phyloP scores from a whole-genome alignment of 2,113 vertebrate species.

The Xenus cinereus region DNA sequence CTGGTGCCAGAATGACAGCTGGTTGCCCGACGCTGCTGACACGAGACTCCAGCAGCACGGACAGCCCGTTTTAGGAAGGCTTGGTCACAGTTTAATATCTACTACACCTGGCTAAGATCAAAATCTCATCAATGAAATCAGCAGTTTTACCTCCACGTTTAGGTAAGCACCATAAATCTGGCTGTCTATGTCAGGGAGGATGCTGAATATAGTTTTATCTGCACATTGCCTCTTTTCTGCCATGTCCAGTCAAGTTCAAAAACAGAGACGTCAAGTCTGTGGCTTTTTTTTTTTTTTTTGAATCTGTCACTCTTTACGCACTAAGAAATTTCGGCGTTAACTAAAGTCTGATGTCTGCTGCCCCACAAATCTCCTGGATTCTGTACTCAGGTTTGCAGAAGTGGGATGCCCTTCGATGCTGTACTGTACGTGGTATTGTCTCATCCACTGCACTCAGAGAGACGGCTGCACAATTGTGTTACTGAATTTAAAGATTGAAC shows the following conservation, averaged over 20 bases:
- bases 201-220: not conserved
- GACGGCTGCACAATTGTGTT: not conserved
- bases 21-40: not conserved
- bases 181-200: not conserved
- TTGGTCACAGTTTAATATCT: not conserved
- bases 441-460: not conserved
- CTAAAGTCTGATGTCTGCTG: not conserved
- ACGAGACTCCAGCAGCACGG: not conserved
- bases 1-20: not conserved
- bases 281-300: not conserved
- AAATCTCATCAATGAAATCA: not conserved
- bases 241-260: not conserved
- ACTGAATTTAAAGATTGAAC: not conserved
- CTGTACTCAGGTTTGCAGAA: not conserved
- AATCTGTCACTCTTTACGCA: not conserved
- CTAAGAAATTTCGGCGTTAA: not conserved
- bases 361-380: not conserved
- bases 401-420: not conserved
- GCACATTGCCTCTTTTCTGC: not conserved
- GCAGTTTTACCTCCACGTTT: rapidly evolving
- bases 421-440: rapidly evolving
- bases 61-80: not conserved
- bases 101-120: not conserved
- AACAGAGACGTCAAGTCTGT: not conserved
- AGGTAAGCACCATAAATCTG: not conserved